A percentile compares a stretch with the other conserved stretches of the same genome.
These are phyloP conservation scores for Pangasius mekongensis DNA, from an alignment of 2,797 vertebrate species.

Conservation along the genomic window DNA sequence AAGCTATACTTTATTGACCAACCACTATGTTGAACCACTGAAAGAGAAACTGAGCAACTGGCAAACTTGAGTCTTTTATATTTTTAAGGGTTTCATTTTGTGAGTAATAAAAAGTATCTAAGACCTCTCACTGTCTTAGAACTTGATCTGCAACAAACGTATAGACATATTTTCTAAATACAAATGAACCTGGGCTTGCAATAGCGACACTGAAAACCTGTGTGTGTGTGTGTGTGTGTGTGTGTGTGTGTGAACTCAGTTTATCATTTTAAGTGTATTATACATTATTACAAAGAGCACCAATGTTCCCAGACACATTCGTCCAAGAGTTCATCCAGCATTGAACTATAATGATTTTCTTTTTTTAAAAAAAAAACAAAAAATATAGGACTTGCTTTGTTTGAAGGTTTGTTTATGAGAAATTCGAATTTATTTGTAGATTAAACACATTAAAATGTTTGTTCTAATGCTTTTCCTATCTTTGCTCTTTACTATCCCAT, in stretches of 20 bases:
- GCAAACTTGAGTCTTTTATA: background rate
- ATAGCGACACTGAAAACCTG: background rate
- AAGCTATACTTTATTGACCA: background rate
- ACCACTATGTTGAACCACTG: background rate
- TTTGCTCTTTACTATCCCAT: background rate
- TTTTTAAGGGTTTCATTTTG: constrained; percentile 8
- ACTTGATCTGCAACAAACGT: background rate
- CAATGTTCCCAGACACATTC: background rate
- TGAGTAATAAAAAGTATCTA: background rate
- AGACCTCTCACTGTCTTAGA: background rate
- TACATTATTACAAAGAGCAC: background rate
- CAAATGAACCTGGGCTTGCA: too few species aligned
- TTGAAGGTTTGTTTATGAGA: background rate
- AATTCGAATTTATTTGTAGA: background rate
- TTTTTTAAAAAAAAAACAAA: background rate
- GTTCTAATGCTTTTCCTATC: background rate
- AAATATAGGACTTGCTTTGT: background rate
- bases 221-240: too few species aligned
- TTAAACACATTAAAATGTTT: background rate
- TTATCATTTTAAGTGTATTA: background rate
- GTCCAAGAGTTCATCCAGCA: background rate
- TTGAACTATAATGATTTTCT: background rate
- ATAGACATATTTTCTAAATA: background rate
- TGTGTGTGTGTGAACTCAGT: background rate
- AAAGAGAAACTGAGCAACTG: background rate